These are phyloP conservation scores for Adelosebastes latens DNA, from an alignment of 2,797 vertebrate genomes.

Conservation along the genomic window DNA sequence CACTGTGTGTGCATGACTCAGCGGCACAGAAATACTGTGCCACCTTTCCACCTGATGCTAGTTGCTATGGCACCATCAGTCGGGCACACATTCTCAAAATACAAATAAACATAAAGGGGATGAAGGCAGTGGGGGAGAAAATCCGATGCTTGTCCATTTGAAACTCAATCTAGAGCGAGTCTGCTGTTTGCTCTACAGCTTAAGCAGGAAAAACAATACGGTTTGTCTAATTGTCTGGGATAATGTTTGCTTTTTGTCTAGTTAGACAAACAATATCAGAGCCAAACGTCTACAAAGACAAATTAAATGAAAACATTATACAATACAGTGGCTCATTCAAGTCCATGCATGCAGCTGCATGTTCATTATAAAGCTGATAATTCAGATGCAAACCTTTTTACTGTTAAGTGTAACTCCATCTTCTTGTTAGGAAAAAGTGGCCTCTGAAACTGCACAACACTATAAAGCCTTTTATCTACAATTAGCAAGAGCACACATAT, in stretches of 20 bases:
- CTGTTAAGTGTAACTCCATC: not conserved
- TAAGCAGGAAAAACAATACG: not conserved
- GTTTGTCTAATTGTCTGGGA: not conserved
- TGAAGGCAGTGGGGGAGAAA: constrained; percentile 20
- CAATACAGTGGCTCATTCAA: not conserved
- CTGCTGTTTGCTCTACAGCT: not conserved
- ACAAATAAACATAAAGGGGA: constrained; percentile 61
- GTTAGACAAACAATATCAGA: not conserved
- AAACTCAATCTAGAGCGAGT: constrained; percentile 11
- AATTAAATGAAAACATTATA: not conserved
- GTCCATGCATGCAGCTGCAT: not conserved
- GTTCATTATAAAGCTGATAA: not conserved
- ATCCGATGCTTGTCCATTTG: not conserved
- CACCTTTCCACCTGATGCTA: constrained; percentile 51
- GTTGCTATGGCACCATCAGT: constrained; percentile 63
- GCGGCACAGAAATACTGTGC: constrained; percentile 38
- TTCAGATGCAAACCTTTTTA: not conserved
- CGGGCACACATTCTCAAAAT: constrained; percentile 49
- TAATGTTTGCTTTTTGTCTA: not conserved
- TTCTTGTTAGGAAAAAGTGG: not conserved
- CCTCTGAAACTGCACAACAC: not conserved
- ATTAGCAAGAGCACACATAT: constrained; percentile 8
- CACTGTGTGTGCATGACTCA: constrained; percentile 52
- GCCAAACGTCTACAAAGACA: not conserved
- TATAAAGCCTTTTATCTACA: not conserved